phyloP scores from a whole-genome alignment of 1,140 invertebrate species.

The Elymnias hypermnestra region DNA sequence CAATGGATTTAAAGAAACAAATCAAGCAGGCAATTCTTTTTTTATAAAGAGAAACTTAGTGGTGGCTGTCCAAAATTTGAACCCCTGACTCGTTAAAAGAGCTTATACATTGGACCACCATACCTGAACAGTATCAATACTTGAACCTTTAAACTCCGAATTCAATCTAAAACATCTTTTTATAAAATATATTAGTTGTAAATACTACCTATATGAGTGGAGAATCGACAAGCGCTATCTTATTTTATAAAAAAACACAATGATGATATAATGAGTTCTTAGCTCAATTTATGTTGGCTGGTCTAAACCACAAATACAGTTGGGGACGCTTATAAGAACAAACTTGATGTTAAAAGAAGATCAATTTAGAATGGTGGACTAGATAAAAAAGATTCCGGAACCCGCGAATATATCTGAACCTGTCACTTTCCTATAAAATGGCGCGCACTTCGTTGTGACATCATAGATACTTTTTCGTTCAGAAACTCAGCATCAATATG shows the following conservation, averaged over 20 bases:
- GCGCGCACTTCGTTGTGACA: slow-evolving; percentile 34
- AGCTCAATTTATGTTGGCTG: neutral
- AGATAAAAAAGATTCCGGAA: slow-evolving; percentile 9
- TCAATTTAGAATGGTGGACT: slow-evolving; percentile 6
- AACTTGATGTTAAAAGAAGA: neutral
- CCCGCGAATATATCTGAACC: slow-evolving; percentile 23
- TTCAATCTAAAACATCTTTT: no score
- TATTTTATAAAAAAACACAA: slow-evolving; percentile 6
- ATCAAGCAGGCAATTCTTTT: no score
- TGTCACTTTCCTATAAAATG: slow-evolving; percentile 52
- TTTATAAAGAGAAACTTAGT: no score
- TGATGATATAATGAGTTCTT: slow-evolving; percentile 1
- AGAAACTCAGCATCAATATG: slow-evolving; percentile 38
- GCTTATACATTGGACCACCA: no score
- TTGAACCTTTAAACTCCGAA: no score
- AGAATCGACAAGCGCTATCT: neutral
- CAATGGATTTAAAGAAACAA: no score
- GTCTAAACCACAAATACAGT: slow-evolving; percentile 3
- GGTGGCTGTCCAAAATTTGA: no score
- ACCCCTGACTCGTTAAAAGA: no score
- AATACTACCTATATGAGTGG: no score
- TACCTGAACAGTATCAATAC: no score
- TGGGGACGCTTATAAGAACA: neutral
- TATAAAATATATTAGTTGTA: no score
- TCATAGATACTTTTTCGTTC: slow-evolving; percentile 31